Evolutionary conservation across 2,888 invertebrate genomes (phyloP).

Genomic region (Alentia gelatinosa): DNA sequence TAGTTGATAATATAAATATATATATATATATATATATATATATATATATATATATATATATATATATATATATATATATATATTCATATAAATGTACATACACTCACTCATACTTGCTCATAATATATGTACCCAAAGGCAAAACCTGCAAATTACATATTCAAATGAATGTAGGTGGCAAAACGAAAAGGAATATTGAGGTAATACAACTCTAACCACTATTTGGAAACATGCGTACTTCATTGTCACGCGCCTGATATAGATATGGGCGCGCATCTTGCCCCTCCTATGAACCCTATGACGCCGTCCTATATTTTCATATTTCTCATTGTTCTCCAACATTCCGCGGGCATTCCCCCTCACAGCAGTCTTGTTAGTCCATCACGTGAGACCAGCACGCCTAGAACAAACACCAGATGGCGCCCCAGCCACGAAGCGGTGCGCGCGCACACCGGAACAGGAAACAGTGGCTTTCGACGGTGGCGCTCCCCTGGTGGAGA

Average conservation of each 20-base stretch:
- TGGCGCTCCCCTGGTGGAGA: background rate
- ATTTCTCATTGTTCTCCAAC: background rate
- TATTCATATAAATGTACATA: no score
- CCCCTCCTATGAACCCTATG: background rate
- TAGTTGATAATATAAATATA: no score
- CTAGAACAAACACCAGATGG: background rate
- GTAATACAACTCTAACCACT: background rate
- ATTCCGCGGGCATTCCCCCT: background rate
- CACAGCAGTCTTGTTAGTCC: background rate
- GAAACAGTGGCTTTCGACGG: background rate
- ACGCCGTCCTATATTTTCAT: background rate
- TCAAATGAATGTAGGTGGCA: background rate
- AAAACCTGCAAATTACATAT: background rate
- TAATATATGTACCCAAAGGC: background rate
- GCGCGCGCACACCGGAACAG: slow-evolving; percentile 13
- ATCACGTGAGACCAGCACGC: background rate
- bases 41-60: no score
- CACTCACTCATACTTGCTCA: no score
- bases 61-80: no score
- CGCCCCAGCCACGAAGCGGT: background rate
- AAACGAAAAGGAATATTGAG: background rate
- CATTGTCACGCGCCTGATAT: background rate
- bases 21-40: no score
- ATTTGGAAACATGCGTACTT: background rate
- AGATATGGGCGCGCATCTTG: background rate